Base-by-base conservation (phyloP, 2,888 invertebrate species). In the Cynaeus angustus region DNA sequence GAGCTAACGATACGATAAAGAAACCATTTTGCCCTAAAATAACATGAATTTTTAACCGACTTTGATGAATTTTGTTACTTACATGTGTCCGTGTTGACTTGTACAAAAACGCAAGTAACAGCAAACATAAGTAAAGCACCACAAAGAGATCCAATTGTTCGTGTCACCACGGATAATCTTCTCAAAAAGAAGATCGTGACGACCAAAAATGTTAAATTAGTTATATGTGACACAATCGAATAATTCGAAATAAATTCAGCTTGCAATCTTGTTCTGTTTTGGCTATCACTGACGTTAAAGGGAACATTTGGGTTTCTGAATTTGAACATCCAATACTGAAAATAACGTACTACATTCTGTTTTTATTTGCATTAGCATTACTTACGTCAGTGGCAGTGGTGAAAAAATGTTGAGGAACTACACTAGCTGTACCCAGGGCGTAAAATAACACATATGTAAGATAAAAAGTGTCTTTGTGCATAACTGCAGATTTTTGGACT, bases 311-410 rank as follows among this genome's bases (percentile, higher is more conserved):
- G 46, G 33, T 72, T 45, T 0, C 69, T 59, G 30, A 72, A 72
- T 69, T 72, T 72, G 52, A 64, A 72, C 72, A 72, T 72, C 72
- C 72, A 72, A 56, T 69, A 72, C 72, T 72, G 43, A 26, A 70
- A 70, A 10, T 3, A 45, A 56, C 30, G 21, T n/a, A n/a, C n/a
- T n/a, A n/a, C n/a, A n/a, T n/a, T n/a, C n/a, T n/a, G n/a, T n/a
- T n/a, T n/a, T n/a, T n/a, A n/a, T n/a, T 45, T 45, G 28, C 28
- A 28, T 58, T 46, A 9, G 4, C 1, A 26, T 10, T 33, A 64
- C 72, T 64, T 70, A 75, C 74, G 37, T 72, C 64, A 12, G 69
- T 73, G 3, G 74, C 73, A 14, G 73, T 75, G 3, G 71, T 59
- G 30, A 73, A 73, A 21, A 75, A 73, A 26, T 68, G 68, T 0